Evolutionary conservation across 2,888 invertebrate species (phyloP).

Genomic region (Tetramorium bicarinatum): DNA sequence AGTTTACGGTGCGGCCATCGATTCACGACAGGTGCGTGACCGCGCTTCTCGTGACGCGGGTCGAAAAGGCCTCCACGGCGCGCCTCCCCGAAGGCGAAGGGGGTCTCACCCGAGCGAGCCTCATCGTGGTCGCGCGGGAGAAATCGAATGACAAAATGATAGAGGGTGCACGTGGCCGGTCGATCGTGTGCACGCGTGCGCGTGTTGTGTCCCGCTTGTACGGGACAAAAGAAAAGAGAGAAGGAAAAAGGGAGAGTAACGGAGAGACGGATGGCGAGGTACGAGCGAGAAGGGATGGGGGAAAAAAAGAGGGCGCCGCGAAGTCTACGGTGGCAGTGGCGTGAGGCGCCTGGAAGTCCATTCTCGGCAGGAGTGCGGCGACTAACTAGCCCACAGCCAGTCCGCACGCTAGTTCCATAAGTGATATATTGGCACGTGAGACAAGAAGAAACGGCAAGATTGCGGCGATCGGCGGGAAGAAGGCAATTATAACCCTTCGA

Average conservation of each 20-base stretch:
- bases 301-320: slow-evolving; percentile 75
- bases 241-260: neutral
- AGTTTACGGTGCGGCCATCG: slow-evolving; percentile 11
- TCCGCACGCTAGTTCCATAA: slow-evolving; percentile 61
- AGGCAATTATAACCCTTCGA: slow-evolving; percentile 35
- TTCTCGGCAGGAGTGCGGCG: slow-evolving; percentile 67
- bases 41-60: slow-evolving; percentile 68
- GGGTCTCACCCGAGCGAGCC: slow-evolving; percentile 40
- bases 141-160: slow-evolving; percentile 67
- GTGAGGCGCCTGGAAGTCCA: slow-evolving; percentile 82
- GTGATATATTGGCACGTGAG: slow-evolving; percentile 40
- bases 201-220: slow-evolving; percentile 19
- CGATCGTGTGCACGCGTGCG: slow-evolving; percentile 22
- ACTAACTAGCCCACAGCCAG: slow-evolving; percentile 74
- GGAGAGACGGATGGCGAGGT: slow-evolving; percentile 4
- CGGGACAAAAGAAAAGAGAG: slow-evolving; percentile 31
- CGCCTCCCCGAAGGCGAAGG: slow-evolving; percentile 28
- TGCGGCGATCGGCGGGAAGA: neutral
- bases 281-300: slow-evolving; percentile 46
- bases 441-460: neutral
- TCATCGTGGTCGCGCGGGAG: slow-evolving; percentile 58
- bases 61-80: slow-evolving; percentile 63
- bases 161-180: slow-evolving; percentile 48
- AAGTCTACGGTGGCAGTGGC: slow-evolving; percentile 79
- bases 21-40: slow-evolving; percentile 69